Evolutionary conservation across 2,797 vertebrate species (phyloP).

Genomic region (Molothrus aeneus): DNA sequence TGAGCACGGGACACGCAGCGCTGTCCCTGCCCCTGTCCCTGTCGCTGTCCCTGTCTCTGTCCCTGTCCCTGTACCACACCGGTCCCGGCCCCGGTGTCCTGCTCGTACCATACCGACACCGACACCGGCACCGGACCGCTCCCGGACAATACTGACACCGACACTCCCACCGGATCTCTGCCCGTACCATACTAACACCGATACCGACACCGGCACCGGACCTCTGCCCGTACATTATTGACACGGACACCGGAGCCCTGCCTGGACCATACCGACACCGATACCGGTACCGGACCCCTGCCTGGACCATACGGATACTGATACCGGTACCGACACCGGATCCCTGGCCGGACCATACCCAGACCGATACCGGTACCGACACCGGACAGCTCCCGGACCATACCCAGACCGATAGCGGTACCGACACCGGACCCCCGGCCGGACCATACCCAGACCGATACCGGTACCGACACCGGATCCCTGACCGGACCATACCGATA

Average conservation of each 20-base stretch:
- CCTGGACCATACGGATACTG: too few relatives aligned
- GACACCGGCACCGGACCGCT: background rate
- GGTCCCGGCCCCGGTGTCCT: too few relatives aligned
- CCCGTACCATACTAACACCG: background rate
- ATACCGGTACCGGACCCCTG: too few relatives aligned
- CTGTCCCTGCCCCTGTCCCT: too few relatives aligned
- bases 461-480: background rate
- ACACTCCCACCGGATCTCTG: rapidly evolving
- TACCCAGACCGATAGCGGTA: background rate
- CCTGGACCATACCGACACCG: background rate
- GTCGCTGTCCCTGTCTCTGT: background rate
- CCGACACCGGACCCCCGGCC: rapidly evolving
- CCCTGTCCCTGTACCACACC: background rate
- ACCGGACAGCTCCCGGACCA: background rate
- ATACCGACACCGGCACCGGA: rapidly evolving
- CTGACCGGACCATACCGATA: background rate
- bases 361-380: background rate
- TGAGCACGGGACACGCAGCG: background rate
- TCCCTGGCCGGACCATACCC: rapidly evolving
- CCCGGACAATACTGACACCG: background rate
- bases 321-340: background rate
- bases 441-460: background rate
- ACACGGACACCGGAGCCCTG: too few relatives aligned
- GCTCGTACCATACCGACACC: background rate
- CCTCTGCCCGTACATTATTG: background rate